phyloP scores from a whole-genome alignment of 2,113 vertebrate genomes.

The Protomyctophum bolini region DNA sequence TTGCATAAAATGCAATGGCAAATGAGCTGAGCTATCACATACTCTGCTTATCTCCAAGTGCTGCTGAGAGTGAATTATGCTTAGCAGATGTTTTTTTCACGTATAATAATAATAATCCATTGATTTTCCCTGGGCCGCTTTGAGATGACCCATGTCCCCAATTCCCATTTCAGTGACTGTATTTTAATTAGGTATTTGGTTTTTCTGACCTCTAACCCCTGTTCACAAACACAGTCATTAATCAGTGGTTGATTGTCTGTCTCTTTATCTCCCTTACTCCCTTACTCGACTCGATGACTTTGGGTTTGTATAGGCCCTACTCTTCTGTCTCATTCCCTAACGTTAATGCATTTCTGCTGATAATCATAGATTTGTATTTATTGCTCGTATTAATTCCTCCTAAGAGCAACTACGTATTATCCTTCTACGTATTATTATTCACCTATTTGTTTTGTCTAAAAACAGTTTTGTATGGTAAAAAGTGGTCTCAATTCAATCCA shows the following conservation, averaged over 20 bases:
- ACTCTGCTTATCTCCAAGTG: slow-evolving; percentile 6
- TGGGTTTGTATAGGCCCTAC: neutral
- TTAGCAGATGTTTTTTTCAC: slow-evolving; percentile 15
- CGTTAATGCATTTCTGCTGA: slow-evolving; percentile 17
- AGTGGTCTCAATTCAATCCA: no score
- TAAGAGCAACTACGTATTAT: neutral
- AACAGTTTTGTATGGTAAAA: no score
- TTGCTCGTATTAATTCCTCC: neutral
- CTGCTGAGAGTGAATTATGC: slow-evolving; percentile 21
- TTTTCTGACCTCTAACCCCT: slow-evolving; percentile 3
- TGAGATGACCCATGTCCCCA: slow-evolving; percentile 14
- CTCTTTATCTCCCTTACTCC: neutral
- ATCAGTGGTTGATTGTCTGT: slow-evolving; percentile 48
- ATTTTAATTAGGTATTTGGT: slow-evolving; percentile 45
- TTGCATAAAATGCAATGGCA: slow-evolving; percentile 47
- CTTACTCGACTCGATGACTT: slow-evolving; percentile 7
- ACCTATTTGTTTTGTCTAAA: no score
- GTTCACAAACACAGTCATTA: slow-evolving; percentile 39
- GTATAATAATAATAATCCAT: slow-evolving; percentile 17
- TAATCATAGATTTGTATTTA: neutral
- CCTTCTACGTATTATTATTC: neutral
- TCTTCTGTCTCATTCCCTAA: neutral
- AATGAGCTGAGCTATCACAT: neutral
- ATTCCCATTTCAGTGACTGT: slow-evolving; percentile 34
- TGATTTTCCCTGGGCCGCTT: slow-evolving; percentile 5